Conservation (phyloP, 2,888 invertebrate species). For the Pseudanteris insignis region DNA sequence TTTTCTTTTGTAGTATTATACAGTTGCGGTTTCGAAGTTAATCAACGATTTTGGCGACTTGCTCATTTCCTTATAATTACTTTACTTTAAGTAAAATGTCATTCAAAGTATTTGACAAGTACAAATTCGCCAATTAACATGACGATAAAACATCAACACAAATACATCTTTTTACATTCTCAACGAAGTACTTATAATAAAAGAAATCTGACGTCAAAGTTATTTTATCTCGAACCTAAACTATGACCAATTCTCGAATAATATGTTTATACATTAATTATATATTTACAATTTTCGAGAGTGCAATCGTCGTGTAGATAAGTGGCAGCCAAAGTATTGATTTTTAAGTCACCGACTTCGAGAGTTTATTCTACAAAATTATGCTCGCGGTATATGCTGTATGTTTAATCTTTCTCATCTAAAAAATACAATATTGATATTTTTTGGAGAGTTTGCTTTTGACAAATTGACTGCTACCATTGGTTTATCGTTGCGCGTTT, state of each 20-base stretch:
- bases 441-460: neutral
- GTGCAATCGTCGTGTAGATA: slow-evolving; percentile 7
- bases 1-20: slow-evolving; percentile 11
- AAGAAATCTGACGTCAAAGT: slow-evolving; percentile 10
- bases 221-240: slow-evolving; percentile 20
- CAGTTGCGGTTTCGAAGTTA: slow-evolving; percentile 7
- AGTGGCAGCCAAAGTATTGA: slow-evolving; percentile 28
- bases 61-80: neutral
- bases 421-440: slow-evolving; percentile 28
- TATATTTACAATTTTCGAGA: slow-evolving; percentile 48
- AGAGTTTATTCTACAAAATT: slow-evolving; percentile 33
- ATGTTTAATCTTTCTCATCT: slow-evolving; percentile 4
- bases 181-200: neutral
- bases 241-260: slow-evolving; percentile 33
- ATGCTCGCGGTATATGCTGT: slow-evolving; percentile 24
- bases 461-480: slow-evolving; percentile 27
- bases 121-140: too few species aligned
- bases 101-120: too few species aligned
- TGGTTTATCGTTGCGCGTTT: neutral
- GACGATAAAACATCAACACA: neutral
- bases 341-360: slow-evolving; percentile 6
- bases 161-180: too few species aligned
- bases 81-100: too few species aligned
- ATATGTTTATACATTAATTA: slow-evolving; percentile 49
- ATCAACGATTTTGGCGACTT: slow-evolving; percentile 6